phyloP scores from a whole-genome alignment of 2,888 invertebrate genomes.

The Onthophagus sagittarius region DNA sequence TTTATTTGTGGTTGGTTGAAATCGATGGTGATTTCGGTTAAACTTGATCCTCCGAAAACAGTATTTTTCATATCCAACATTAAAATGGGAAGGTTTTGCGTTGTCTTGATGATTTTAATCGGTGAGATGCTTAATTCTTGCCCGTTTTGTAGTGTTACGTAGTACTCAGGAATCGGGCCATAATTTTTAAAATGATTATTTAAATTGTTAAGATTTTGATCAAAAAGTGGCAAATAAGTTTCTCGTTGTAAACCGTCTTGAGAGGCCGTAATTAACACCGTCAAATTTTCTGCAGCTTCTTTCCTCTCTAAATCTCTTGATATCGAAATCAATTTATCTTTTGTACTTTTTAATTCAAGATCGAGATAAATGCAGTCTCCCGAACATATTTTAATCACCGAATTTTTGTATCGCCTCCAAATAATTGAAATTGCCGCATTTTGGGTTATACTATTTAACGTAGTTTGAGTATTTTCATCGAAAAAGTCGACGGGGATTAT shows the following conservation, averaged over 20 bases:
- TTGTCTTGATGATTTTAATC: neutral
- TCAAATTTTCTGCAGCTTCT: neutral
- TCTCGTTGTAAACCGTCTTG: neutral
- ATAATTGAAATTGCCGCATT: no score
- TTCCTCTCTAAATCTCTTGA: neutral
- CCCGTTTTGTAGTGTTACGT: neutral
- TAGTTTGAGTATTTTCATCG: no score
- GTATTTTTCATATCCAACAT: neutral
- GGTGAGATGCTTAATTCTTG: neutral
- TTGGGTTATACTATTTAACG: no score
- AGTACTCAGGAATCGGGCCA: neutral
- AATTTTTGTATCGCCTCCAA: no score
- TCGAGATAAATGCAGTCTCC: no score
- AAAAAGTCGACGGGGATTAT: no score
- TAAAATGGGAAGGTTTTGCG: neutral
- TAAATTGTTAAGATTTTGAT: neutral
- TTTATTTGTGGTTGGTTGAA: neutral
- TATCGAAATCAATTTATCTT: neutral
- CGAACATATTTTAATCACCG: no score
- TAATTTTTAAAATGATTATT: neutral
- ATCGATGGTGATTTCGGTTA: neutral
- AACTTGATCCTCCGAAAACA: neutral
- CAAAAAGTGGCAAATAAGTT: neutral
- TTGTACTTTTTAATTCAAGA: neutral
- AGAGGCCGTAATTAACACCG: neutral